phyloP scores from a whole-genome alignment of 2,888 invertebrate species.

The Loripinus fragilis region DNA sequence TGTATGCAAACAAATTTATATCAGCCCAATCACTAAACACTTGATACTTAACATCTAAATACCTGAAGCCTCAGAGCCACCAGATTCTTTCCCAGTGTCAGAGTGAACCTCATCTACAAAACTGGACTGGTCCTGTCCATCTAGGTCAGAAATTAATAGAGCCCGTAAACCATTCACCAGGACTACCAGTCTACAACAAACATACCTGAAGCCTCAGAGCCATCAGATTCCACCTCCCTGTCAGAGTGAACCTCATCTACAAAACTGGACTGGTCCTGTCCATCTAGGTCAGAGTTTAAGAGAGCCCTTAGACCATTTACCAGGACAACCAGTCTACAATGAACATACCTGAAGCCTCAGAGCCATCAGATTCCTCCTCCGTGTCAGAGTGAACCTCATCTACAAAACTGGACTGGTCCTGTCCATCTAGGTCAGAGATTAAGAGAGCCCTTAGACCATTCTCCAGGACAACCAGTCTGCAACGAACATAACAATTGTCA shows the following conservation, averaged over 20 bases:
- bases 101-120: conserved; percentile 43
- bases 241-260: conserved; percentile 42
- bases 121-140: conserved; percentile 49
- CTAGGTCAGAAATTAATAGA: conserved; percentile 74
- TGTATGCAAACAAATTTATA: too few relatives aligned
- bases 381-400: conserved; percentile 38
- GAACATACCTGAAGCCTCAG: conserved; percentile 22
- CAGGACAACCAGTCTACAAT: conserved; percentile 63
- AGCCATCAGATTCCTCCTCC: conserved; percentile 33
- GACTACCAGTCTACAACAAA: conserved; percentile 57
- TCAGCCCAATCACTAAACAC: too few relatives aligned
- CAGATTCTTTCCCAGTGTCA: conserved; percentile 30
- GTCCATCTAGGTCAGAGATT: conserved; percentile 71
- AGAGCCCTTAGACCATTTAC: conserved; percentile 76
- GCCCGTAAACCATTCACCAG: conserved; percentile 76
- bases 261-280: conserved; percentile 43
- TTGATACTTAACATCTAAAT: too few relatives aligned
- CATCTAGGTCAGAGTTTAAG: conserved; percentile 73
- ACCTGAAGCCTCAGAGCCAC: conserved; percentile 26
- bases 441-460: conserved; percentile 77
- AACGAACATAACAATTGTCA: too few relatives aligned
- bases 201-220: conserved; percentile 24
- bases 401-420: conserved; percentile 43
- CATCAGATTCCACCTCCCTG: conserved; percentile 31
- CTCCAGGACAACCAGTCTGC: conserved; percentile 69